Evolutionary conservation across 2,113 vertebrate species (phyloP), one percentile per base, ranked within the genome.

Genomic region (Microcebus griseorufus): DNA sequence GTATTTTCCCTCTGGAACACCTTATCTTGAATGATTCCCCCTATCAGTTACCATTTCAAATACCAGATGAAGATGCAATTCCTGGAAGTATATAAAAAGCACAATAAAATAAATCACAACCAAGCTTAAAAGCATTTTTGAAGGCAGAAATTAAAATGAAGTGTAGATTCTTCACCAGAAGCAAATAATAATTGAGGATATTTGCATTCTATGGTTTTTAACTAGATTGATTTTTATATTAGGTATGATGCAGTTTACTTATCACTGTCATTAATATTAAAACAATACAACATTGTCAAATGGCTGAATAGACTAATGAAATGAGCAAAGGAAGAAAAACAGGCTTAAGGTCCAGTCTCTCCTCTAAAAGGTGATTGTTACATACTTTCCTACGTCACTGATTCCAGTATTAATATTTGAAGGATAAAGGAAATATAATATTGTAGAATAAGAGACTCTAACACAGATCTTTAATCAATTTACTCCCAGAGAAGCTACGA

Each of bases 81-180:
- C 64, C 78, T 88, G 64, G 6, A 88, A 95, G 18, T 84, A 45
- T 27, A 51, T 80, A 48, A 62, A 90, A 94, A 29, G 14, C 34
- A 72, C 11, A 73, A 75, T 65, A 93, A 90, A 93, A 80, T 70
- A 76, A 81, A 58, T 84, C 72, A 88, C 23, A 3, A 42, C 32
- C 20, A 62, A 65, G 18, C 18, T 75, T 95, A 75, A 93, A 94
- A 79, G 55, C 80, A 5, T 64, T 90, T 92, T 62, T 58, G 80
- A 95, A 96, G 45, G 58, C 76, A 70, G 58, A 42, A 67, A 60
- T 95, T 75, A 64, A 95, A 97, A 92, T 62, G 32, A 93, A 90
- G 65, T 37, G 23, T 20, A 90, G 45, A 53, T 60, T 86, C 11
- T 64, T 95, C 73, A 86, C 1, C 34, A 42, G 39, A 93, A 76